Evolutionary conservation across 1,140 invertebrate genomes (phyloP).

Genomic region (Physella acuta): DNA sequence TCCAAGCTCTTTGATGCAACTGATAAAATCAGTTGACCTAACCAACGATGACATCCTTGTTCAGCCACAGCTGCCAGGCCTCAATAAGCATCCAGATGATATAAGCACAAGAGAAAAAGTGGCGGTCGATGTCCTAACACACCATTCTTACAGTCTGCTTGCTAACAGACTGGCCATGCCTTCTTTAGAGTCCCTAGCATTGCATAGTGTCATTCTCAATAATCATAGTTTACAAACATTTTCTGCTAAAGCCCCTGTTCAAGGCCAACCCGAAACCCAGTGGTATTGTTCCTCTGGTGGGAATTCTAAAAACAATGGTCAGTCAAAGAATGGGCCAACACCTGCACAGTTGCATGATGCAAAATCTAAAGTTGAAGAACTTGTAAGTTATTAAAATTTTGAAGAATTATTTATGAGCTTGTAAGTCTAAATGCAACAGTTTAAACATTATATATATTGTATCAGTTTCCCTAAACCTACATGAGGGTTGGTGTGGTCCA

Average conservation of each 20-base stretch:
- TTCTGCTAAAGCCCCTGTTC: neutral
- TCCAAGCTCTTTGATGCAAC: too few species aligned
- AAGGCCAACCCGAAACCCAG: too few species aligned
- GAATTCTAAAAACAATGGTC: neutral
- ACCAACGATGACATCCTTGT: slow-evolving; percentile 20
- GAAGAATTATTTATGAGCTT: too few species aligned
- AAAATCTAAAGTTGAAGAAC: neutral
- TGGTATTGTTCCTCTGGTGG: neutral
- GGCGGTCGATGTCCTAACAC: slow-evolving; percentile 8
- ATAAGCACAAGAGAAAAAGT: neutral
- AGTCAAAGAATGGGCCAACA: slow-evolving; percentile 14
- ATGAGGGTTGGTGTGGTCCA: too few species aligned
- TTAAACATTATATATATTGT: too few species aligned
- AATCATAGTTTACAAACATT: neutral
- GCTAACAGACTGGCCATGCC: neutral
- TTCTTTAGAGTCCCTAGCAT: neutral
- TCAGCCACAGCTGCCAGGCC: neutral
- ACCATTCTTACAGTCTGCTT: neutral
- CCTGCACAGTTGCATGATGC: slow-evolving; percentile 11
- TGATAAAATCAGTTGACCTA: slow-evolving; percentile 2
- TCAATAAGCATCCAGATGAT: neutral
- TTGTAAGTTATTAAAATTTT: too few species aligned
- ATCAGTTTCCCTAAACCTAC: too few species aligned
- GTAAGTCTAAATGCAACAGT: too few species aligned
- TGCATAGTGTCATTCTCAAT: neutral